Evolutionary conservation across 2,113 vertebrate genomes (phyloP).

Genomic region (Mugil cephalus): DNA sequence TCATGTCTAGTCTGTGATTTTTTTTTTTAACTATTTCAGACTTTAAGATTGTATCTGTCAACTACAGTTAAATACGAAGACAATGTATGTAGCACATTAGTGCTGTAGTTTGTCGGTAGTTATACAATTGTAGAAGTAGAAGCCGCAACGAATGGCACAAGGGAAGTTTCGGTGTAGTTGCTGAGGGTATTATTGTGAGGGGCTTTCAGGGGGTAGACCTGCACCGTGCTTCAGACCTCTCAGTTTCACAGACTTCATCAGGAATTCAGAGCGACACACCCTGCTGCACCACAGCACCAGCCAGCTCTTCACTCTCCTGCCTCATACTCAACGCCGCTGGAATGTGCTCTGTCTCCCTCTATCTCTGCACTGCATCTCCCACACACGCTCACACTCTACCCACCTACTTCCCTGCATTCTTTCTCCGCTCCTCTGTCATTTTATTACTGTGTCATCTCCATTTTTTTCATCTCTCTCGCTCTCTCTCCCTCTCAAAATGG

Average conservation of each 20-base stretch:
- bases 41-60: too few species aligned
- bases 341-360: conserved; percentile 66
- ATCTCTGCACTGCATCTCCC: conserved; percentile 33
- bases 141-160: background rate
- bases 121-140: background rate
- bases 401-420: conserved; percentile 17
- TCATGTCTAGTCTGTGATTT: background rate
- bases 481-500: background rate
- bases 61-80: too few species aligned
- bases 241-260: conserved; percentile 46
- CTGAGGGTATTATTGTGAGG: conserved; percentile 11
- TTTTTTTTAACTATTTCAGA: too few species aligned
- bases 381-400: conserved; percentile 2
- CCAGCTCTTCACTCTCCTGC: conserved; percentile 48
- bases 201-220: background rate
- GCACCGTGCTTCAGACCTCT: conserved; percentile 23
- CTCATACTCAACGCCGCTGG: conserved; percentile 46
- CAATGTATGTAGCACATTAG: background rate
- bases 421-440: conserved; percentile 1
- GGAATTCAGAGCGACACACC: conserved; percentile 69
- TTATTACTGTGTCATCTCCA: background rate
- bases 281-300: conserved; percentile 59
- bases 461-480: background rate
- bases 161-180: conserved; percentile 18
- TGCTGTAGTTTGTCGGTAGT: background rate